These are phyloP conservation scores for Forbesichthys papilliferus DNA, from an alignment of 2,113 vertebrate species.

Conservation along the genomic window DNA sequence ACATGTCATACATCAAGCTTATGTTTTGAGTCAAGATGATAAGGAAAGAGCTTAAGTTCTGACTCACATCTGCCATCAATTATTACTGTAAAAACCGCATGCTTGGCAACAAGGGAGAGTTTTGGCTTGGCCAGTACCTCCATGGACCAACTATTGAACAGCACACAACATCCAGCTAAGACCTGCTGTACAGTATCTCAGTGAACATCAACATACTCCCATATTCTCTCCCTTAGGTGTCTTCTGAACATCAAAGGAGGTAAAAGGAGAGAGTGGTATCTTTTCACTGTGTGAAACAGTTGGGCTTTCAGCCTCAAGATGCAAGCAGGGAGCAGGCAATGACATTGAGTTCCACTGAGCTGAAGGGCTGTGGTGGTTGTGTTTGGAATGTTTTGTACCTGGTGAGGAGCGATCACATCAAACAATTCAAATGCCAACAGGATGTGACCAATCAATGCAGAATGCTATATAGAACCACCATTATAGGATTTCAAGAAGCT, in stretches of 20 bases:
- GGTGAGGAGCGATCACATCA: slow-evolving; percentile 37
- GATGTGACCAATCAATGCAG: slow-evolving; percentile 42
- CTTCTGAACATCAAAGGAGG: slow-evolving; percentile 70
- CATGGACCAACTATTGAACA: slow-evolving; percentile 58
- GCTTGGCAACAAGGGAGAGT: slow-evolving; percentile 46
- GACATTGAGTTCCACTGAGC: slow-evolving; percentile 64
- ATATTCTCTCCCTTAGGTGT: slow-evolving; percentile 54
- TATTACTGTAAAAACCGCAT: slow-evolving; percentile 48
- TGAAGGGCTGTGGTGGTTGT: slow-evolving; percentile 44
- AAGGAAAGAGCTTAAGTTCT: slow-evolving; percentile 28
- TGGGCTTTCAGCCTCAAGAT: slow-evolving; percentile 55
- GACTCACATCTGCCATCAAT: slow-evolving; percentile 56
- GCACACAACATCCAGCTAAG: slow-evolving; percentile 21
- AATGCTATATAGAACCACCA: slow-evolving; percentile 20
- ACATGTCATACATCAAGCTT: no score
- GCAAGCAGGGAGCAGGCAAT: slow-evolving; percentile 53
- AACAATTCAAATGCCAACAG: slow-evolving; percentile 13
- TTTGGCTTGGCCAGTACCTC: slow-evolving; percentile 44
- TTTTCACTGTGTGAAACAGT: slow-evolving; percentile 54
- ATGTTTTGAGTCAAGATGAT: slow-evolving; percentile 34
- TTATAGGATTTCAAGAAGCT: slow-evolving; percentile 8
- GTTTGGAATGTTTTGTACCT: slow-evolving; percentile 41
- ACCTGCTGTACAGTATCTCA: slow-evolving; percentile 22
- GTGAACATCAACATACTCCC: slow-evolving; percentile 46
- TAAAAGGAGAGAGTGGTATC: slow-evolving; percentile 51